Base-by-base conservation (phyloP, 2,113 vertebrate species). In the Clinocottus analis region DNA sequence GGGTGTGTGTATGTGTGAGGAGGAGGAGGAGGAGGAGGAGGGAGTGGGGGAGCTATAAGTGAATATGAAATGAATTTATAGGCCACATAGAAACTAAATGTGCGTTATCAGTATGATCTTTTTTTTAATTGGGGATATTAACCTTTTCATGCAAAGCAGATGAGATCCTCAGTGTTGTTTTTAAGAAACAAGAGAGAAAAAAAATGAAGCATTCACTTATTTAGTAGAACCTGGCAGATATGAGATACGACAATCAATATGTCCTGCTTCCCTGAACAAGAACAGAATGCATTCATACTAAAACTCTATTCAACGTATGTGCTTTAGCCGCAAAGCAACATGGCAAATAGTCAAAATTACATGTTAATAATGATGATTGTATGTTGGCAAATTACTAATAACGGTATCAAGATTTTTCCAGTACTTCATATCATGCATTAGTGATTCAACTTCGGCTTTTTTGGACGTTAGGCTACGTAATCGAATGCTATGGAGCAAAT, bases 31-130 rank as follows among this genome's bases (percentile, higher is more conserved):
- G 37, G 61, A 27, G 21, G 31, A 19, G 9, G 65, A 39, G 37
- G 72, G 33, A n/a, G 60, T 14, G 59, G 29, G 58, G 61, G 66
- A 62, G 77, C 86, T 79, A 90, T 86, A 91, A 85, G 86, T 84
- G 86, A 86, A 87, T 87, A 79, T 83, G 79, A 89, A 85, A 87
- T 79, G 56, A 71, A 87, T 82, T 62, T 78, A 68, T 61, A 81
- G 55, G 31, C 56, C 84, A 83, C 77, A 80, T 47, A 43, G 72
- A 49, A 73, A 63, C 37, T 66, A 4, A 64, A 47, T 29, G 21
- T 21, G 19, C 47, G 47, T 49, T 49, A 21, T 8, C 5, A 21
- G 19, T 17, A 21, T 49, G 23, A 3, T 29, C 25, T 55, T 1
- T 56, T 56, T 27, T 12, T 11, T 1, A 1, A n/a, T 29, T 41